Evolutionary conservation across 2,888 invertebrate species (phyloP).

Genomic region (Lapara coniferarum): DNA sequence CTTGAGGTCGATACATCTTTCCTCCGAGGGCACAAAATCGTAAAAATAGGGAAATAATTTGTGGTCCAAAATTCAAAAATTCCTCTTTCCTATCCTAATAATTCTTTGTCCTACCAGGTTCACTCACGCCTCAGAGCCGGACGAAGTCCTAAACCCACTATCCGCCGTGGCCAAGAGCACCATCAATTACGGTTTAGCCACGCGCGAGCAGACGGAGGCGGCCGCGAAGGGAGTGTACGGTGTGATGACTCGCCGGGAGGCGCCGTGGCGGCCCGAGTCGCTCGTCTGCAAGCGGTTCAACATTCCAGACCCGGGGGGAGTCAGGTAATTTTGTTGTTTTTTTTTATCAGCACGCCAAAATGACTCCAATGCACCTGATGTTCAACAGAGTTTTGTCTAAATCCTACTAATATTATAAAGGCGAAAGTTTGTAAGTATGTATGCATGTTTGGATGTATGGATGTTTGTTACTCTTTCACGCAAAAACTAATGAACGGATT

Average conservation of each 20-base stretch:
- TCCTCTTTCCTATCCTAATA: no score
- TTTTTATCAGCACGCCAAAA: background rate
- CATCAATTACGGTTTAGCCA: constrained; percentile 66
- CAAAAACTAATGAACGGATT: no score
- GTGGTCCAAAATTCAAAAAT: no score
- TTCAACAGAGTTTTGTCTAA: no score
- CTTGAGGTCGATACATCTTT: no score
- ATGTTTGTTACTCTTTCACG: no score
- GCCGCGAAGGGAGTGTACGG: constrained; percentile 91
- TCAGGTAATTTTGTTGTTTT: constrained; percentile 50
- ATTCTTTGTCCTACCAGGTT: constrained; percentile 52
- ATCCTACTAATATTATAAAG: no score
- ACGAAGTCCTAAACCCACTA: constrained; percentile 68
- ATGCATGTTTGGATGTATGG: no score
- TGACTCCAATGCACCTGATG: no score
- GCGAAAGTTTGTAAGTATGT: no score
- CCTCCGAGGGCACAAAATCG: no score
- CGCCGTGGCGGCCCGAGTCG: constrained; percentile 92
- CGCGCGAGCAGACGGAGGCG: constrained; percentile 84
- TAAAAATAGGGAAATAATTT: no score
- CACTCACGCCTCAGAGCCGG: constrained; percentile 72
- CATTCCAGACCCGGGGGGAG: constrained; percentile 90
- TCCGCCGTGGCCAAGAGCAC: constrained; percentile 62
- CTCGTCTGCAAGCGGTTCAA: constrained; percentile 96
- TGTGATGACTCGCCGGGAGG: constrained; percentile 86